These are phyloP conservation scores for Panulirus ornatus DNA, from an alignment of 1,140 invertebrate genomes.

Conservation along the genomic window DNA sequence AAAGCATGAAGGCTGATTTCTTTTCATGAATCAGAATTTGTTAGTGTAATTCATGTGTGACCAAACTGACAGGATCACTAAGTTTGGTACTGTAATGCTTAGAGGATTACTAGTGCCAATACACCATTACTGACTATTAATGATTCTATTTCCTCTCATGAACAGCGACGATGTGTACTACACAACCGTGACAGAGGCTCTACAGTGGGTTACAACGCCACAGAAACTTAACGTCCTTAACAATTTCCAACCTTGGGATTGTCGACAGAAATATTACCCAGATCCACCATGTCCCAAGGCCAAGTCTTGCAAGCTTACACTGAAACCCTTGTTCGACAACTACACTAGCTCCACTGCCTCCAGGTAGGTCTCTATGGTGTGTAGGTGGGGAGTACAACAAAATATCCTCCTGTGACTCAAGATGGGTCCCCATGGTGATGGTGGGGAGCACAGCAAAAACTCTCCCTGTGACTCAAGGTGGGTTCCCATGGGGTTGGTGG, in stretches of 20 bases:
- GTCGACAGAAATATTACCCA: conserved; percentile 82
- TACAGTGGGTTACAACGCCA: conserved; percentile 94
- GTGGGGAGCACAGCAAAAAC: too few species aligned
- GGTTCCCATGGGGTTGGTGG: too few species aligned
- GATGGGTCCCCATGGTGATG: not conserved
- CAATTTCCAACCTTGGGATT: conserved; percentile 89
- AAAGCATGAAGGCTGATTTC: too few species aligned
- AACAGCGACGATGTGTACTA: conserved; percentile 87
- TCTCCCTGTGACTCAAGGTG: conserved; percentile 59
- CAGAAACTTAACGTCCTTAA: conserved; percentile 84
- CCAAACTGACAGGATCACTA: too few species aligned
- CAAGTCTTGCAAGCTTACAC: conserved; percentile 90
- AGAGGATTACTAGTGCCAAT: too few species aligned
- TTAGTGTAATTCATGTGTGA: too few species aligned
- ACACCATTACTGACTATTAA: too few species aligned
- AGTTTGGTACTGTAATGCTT: too few species aligned
- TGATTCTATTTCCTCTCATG: too few species aligned
- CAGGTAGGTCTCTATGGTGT: too few species aligned
- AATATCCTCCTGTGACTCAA: not conserved
- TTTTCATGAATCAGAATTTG: too few species aligned
- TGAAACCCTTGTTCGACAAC: conserved; percentile 82
- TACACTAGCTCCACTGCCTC: conserved; percentile 43
- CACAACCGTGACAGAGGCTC: conserved; percentile 92
- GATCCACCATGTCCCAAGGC: conserved; percentile 87
- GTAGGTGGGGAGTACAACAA: too few species aligned